A percentile compares a stretch with the other conserved stretches of the same genome.
These are phyloP conservation scores for Casuarius casuarius DNA, from an alignment of 2,113 vertebrate genomes.

Conservation along the genomic window DNA sequence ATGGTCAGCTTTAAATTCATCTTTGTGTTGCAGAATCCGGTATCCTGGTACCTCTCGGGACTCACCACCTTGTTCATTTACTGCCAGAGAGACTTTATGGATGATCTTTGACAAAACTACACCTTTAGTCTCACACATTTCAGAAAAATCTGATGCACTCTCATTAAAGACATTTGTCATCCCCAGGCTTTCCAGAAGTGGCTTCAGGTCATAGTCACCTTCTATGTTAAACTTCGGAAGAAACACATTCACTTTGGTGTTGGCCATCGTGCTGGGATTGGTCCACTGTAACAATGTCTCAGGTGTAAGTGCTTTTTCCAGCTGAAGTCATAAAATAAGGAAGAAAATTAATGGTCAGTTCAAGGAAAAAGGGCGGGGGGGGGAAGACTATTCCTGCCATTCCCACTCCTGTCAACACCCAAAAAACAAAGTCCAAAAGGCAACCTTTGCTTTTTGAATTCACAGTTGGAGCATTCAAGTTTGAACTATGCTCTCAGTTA, in stretches of 20 bases:
- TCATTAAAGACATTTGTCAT: slow-evolving; percentile 77
- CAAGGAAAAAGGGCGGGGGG: background rate
- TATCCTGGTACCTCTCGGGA: slow-evolving; percentile 80
- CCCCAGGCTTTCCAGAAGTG: slow-evolving; percentile 77
- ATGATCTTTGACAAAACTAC: slow-evolving; percentile 76
- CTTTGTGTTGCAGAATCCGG: slow-evolving; percentile 82
- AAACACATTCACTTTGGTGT: slow-evolving; percentile 82
- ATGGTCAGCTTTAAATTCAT: slow-evolving; percentile 80
- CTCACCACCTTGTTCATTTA: slow-evolving; percentile 80
- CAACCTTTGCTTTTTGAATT: background rate
- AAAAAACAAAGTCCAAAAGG: background rate
- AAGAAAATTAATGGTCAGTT: background rate
- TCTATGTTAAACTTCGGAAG: slow-evolving; percentile 83
- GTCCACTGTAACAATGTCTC: slow-evolving; percentile 79
- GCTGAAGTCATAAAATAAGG: slow-evolving; percentile 53
- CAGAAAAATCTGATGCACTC: slow-evolving; percentile 79
- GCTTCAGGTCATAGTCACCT: slow-evolving; percentile 71
- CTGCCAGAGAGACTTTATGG: slow-evolving; percentile 78
- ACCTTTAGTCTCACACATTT: slow-evolving; percentile 81
- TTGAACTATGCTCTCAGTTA: background rate
- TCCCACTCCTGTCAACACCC: background rate
- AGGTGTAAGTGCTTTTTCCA: slow-evolving; percentile 78
- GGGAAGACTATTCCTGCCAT: background rate
- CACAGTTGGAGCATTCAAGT: background rate
- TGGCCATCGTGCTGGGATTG: slow-evolving; percentile 83